Evolutionary conservation across 1,140 invertebrate genomes (phyloP), one percentile per base, ranked within the genome.

Genomic region (Leguminivora glycinivorella): DNA sequence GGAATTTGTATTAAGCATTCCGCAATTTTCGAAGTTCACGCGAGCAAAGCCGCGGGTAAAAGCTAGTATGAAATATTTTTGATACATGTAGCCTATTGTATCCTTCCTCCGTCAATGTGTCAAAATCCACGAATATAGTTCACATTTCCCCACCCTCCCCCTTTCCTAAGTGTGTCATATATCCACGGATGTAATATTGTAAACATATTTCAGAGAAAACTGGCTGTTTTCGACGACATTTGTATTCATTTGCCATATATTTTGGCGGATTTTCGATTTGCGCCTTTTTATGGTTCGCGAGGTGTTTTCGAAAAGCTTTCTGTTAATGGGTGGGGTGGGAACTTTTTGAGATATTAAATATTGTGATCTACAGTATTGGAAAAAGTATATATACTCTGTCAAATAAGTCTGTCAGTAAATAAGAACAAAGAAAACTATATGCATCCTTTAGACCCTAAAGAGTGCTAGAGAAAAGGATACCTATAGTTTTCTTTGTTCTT

Each of bases 121-220:
- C n/a, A 22, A 52, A 10, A 22, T 22, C 6, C 17, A 58, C 56
- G 9, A n/a, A 29, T 26, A 43, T 43, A 43, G 40, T 58, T n/a
- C 4, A 58, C 14, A 25, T 56, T 24, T 56, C 24, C 31, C 68
- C 74, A 75, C 78, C 77, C 71, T 82, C 78, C 75, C 68, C 75
- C 83, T 82, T 77, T 78, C 78, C 71, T 83, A 85, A 87, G 81
- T 83, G 81, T 68, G 60, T 72, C 74, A 68, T 83, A 81, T 79
- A 80, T 82, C 73, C 72, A 75, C 43, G 60, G 75, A 66, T 71
- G 34, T 38, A 43, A n/a, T 84, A 85, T 85, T 87, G 85, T 87
- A 79, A 85, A 84, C 83, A 87, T 87, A 87, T 87, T 82, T 87
- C 80, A 85, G 71, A 69, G 71, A 73, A 82, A 84, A 83, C 72